phyloP scores from a whole-genome alignment of 2,113 vertebrate genomes.

The Megaceryle maxima region DNA sequence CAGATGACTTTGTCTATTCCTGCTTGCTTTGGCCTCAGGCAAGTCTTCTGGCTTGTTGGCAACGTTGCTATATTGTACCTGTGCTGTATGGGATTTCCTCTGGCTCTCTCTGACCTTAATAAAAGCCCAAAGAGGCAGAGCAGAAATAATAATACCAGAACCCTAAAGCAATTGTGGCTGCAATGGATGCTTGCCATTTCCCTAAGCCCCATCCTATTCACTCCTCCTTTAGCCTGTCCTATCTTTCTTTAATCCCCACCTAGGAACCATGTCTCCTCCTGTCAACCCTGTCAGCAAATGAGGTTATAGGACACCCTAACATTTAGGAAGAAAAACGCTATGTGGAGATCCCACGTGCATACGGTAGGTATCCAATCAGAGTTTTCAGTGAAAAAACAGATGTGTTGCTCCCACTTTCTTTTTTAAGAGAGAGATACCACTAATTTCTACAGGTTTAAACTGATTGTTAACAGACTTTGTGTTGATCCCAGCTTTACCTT shows the following conservation, averaged over 20 bases:
- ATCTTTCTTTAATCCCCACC: background rate
- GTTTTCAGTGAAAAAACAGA: background rate
- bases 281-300: background rate
- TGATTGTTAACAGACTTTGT: background rate
- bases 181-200: slow-evolving; percentile 1
- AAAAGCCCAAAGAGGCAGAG: slow-evolving; percentile 6
- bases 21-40: slow-evolving; percentile 15
- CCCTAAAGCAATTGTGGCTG: background rate
- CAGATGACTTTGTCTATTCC: background rate
- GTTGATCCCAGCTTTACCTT: background rate
- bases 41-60: slow-evolving; percentile 31
- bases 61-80: background rate
- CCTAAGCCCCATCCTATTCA: background rate
- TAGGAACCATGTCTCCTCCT: background rate
- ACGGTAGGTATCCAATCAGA: background rate
- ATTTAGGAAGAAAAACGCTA: background rate
- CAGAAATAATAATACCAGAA: slow-evolving; percentile 35
- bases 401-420: background rate
- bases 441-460: slow-evolving; percentile 24
- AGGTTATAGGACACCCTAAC: background rate
- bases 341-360: background rate
- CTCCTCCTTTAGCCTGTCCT: background rate
- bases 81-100: background rate
- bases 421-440: background rate
- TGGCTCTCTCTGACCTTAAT: slow-evolving; percentile 12